Conservation (phyloP, 92 coral and sea anemone species). For the Bergia puertoricense region DNA sequence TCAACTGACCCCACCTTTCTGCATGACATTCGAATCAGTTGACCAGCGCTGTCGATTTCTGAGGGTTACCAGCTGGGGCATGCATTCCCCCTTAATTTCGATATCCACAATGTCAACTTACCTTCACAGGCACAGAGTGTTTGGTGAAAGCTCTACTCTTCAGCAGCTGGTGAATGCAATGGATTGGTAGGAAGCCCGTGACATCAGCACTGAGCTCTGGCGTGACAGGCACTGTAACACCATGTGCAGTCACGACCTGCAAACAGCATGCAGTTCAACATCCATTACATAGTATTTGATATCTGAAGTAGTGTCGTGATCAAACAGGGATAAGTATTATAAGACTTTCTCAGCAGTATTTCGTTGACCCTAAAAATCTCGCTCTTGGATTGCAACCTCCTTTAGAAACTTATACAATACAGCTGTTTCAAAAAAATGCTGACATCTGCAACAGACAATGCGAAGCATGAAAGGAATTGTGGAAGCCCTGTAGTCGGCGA, state of each 20-base stretch:
- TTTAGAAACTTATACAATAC: too few relatives aligned
- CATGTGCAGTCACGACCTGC: slow-evolving; percentile 93
- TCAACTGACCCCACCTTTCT: too few relatives aligned
- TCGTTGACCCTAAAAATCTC: too few relatives aligned
- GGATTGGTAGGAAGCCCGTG: slow-evolving; percentile 93
- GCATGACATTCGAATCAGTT: too few relatives aligned
- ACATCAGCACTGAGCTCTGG: slow-evolving; percentile 82
- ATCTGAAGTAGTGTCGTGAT: not conserved
- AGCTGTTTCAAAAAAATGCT: too few relatives aligned
- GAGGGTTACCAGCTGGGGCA: not conserved
- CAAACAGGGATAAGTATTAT: too few relatives aligned
- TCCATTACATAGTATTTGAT: not conserved
- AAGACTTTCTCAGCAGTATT: too few relatives aligned
- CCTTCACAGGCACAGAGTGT: slow-evolving; percentile 95
- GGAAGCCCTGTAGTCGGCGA: too few relatives aligned
- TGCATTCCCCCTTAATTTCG: not conserved
- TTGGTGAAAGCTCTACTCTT: slow-evolving; percentile 91
- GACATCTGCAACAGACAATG: too few relatives aligned
- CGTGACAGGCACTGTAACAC: slow-evolving; percentile 89
- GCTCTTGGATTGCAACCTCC: too few relatives aligned
- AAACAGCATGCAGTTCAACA: not conserved
- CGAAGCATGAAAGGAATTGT: too few relatives aligned
- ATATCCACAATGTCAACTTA: not conserved
- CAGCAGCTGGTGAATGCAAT: slow-evolving; percentile 93
- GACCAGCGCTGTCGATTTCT: not conserved